Evolutionary conservation across 2,797 vertebrate species (phyloP).

Genomic region (Tragelaphus oryx): DNA sequence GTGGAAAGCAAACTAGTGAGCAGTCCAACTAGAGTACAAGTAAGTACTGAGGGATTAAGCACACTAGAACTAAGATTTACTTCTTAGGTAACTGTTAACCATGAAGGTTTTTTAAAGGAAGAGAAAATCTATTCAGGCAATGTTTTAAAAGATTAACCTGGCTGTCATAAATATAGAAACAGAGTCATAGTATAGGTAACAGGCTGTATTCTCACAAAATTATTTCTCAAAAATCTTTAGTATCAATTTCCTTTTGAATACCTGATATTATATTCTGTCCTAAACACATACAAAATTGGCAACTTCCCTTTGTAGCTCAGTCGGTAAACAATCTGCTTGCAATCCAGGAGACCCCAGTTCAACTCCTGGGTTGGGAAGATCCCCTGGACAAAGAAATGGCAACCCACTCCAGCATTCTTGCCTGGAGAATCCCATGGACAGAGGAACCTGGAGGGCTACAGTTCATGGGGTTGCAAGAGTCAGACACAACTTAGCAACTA

Average conservation of each 20-base stretch:
- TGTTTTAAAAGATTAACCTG: slow-evolving; percentile 35
- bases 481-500: not conserved
- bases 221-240: slow-evolving; percentile 24
- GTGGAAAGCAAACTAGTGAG: not conserved
- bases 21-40: not conserved
- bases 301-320: not conserved
- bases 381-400: not conserved
- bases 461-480: not conserved
- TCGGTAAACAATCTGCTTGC: not conserved
- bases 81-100: not conserved
- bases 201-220: not conserved
- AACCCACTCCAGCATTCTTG: not conserved
- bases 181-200: not conserved
- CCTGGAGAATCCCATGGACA: not conserved
- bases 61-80: slow-evolving; percentile 1
- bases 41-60: not conserved
- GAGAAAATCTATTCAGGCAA: not conserved
- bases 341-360: not conserved
- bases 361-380: not conserved
- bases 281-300: not conserved
- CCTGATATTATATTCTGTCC: not conserved
- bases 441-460: not conserved
- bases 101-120: not conserved
- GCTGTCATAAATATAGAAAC: not conserved
- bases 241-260: not conserved